Evolutionary conservation across 2,888 invertebrate genomes (phyloP), one percentile per base, ranked within the genome.

Genomic region (Cryptophagus acutangulus): DNA sequence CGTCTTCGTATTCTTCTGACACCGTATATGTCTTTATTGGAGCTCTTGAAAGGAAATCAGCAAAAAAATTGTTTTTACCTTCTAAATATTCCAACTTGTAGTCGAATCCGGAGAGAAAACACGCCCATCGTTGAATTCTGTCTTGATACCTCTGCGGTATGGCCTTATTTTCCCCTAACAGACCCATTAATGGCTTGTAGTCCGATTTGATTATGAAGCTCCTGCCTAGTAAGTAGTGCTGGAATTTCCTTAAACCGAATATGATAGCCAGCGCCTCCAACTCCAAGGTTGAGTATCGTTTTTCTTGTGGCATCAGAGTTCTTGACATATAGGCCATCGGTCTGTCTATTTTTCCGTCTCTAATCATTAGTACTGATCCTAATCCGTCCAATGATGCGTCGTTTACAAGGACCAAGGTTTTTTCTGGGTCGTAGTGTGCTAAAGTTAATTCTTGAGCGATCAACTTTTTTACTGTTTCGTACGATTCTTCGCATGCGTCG

Each of bases 251-350:
- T 9, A 44, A 9, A 3, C 17, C 17, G 9, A 24, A 44, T 31
- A 17, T 29, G 1, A 41, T 41, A 17, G 45, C 44, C 8, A 33
- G 14, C 13, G 43, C 40, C 40, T 51, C 51, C 13, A 36, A 37
- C 18, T 45, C 17, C 17, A 51, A 9, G 2, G 43, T 36, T 4
- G 35, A 36, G n/a, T 41, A 44, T n/a, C 44, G 44, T 36, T 33
- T 36, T 30, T 50, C 43, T 12, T 36, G 29, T 33, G 39, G 33
- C 24, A 34, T 35, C 6, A 50, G 25, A 9, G 44, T 51, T 13
- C 50, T 35, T 8, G 45, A 51, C 2, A 40, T 45, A 44, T 37
- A 51, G 6, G 33, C 34, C 2, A 51, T 33, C 25, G 42, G 26
- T 29, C 44, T 42, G 29, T 48, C 48, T n/a, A n/a, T n/a, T 12